phyloP scores from a whole-genome alignment of 2,888 invertebrate species.

The Pristionchus maxplancki region DNA sequence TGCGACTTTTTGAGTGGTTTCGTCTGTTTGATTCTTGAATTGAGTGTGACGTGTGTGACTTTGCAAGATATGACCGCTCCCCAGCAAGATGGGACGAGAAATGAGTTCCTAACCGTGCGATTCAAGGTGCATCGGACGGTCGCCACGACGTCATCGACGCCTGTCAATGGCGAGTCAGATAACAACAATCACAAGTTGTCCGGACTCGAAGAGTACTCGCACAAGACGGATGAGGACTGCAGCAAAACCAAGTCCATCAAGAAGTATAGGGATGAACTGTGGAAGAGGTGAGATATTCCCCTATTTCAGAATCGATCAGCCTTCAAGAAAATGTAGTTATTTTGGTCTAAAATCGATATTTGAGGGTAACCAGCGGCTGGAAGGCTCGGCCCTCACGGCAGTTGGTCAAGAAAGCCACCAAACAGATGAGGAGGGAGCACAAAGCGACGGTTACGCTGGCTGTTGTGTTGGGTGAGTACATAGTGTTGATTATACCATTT shows the following conservation, averaged over 20 bases:
- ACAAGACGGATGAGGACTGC: conserved; percentile 15
- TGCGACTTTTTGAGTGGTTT: not conserved
- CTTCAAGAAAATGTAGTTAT: no score
- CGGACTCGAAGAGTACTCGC: not conserved
- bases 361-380: conserved; percentile 67
- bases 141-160: conserved; percentile 11
- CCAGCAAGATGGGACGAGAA: not conserved
- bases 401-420: conserved; percentile 76
- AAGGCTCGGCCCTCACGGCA: conserved; percentile 68
- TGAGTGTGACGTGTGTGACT: not conserved
- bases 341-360: no score
- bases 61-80: not conserved
- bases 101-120: not conserved
- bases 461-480: conserved; percentile 90
- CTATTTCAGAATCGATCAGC: no score
- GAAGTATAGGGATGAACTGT: conserved; percentile 65
- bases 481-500: not conserved
- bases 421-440: conserved; percentile 85
- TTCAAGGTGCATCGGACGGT: conserved; percentile 41
- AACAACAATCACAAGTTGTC: conserved; percentile 23
- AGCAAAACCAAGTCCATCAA: conserved; percentile 63
- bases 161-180: not conserved
- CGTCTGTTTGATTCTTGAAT: not conserved
- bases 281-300: conserved; percentile 60
- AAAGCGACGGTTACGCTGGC: conserved; percentile 99